Base-by-base conservation (phyloP, 2,888 invertebrate species). In the Arenicola marina region DNA sequence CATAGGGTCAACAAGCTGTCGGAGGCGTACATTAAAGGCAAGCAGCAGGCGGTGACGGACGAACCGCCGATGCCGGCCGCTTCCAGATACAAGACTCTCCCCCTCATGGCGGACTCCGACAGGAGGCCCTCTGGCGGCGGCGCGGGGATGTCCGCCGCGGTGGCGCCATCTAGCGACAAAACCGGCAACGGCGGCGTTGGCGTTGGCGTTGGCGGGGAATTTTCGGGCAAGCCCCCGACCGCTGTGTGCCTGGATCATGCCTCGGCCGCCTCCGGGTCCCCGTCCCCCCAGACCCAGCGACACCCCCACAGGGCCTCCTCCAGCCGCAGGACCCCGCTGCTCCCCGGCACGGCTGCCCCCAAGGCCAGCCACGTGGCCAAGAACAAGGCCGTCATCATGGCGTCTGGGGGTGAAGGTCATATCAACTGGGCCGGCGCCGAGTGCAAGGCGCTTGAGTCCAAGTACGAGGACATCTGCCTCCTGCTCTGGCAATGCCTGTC, bases 341-440 rank as follows among this genome's bases (percentile, higher is more conserved):
- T n/a, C 18, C 48, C 48, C 7, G 38, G 38, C 38, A 38, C 38
- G 11, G 38, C 11, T 38, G 15, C 15, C 15, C 48, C 48, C 7
- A 18, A 18, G 38, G 18, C 38, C 38, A 15, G 11, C 11, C 48
- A 48, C 26, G n/a, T 48, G 18, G n/a, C n/a, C n/a, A 11, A 43
- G 21, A 66, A 65, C 55, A 78, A 77, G 60, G 76, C 79, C 2
- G 73, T 78, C 28, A 70, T 80, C 48, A 73, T 80, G 3, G 67
- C 79, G 1, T 77, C 75, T 62, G 81, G 80, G 0, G 81, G 81
- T 0, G 78, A 79, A 55, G 79, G 81, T 0, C 78, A 80, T 58
- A 72, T 73, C 43, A 77, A 78, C 65, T 76, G 78, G 75, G 74
- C 45, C 26, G 51, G 59, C 29, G 28, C 24, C 4, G 51, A 62